Percentiles rank a stretch among this genome's conserved stretches.
Conservation (phyloP, 2,797 vertebrate species). For the Gallirallus australis region DNA sequence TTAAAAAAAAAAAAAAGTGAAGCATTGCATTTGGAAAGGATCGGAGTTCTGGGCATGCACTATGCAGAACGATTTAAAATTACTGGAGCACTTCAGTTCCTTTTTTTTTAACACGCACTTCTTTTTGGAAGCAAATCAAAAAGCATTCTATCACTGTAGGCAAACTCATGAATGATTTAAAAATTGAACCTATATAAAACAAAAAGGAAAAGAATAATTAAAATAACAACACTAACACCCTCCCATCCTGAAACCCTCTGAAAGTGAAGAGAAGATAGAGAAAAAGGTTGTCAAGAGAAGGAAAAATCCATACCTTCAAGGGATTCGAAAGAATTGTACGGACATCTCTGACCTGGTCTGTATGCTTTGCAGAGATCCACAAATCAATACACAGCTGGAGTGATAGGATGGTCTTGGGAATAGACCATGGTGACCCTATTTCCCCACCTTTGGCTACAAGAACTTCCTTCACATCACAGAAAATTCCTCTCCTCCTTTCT, state of each 20-base stretch:
- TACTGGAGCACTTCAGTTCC: slow-evolving; percentile 54
- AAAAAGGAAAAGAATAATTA: background rate
- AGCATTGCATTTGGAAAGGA: slow-evolving; percentile 66
- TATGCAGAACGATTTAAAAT: slow-evolving; percentile 68
- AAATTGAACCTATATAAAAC: slow-evolving; percentile 23
- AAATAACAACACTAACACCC: background rate
- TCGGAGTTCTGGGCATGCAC: slow-evolving; percentile 46
- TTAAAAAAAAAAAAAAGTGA: slow-evolving; percentile 22
- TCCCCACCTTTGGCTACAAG: slow-evolving; percentile 1
- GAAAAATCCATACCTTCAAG: slow-evolving; percentile 7
- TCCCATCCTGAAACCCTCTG: background rate
- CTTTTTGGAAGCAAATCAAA: slow-evolving; percentile 65
- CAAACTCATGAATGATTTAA: slow-evolving; percentile 42
- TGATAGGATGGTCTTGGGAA: background rate
- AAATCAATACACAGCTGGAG: slow-evolving; percentile 1
- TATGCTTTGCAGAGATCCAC: slow-evolving; percentile 20
- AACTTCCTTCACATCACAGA: slow-evolving; percentile 10
- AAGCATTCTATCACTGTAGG: slow-evolving; percentile 37
- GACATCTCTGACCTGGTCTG: slow-evolving; percentile 21
- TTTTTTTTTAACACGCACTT: slow-evolving; percentile 57
- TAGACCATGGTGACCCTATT: background rate
- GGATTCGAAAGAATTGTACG: slow-evolving; percentile 19
- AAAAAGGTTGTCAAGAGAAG: background rate
- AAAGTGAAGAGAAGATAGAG: background rate
- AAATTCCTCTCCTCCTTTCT: slow-evolving; percentile 32